Percentiles rank a stretch among this genome's conserved stretches.
Conservation (phyloP, 2,113 vertebrate genomes). For the Corydoras sp. region DNA sequence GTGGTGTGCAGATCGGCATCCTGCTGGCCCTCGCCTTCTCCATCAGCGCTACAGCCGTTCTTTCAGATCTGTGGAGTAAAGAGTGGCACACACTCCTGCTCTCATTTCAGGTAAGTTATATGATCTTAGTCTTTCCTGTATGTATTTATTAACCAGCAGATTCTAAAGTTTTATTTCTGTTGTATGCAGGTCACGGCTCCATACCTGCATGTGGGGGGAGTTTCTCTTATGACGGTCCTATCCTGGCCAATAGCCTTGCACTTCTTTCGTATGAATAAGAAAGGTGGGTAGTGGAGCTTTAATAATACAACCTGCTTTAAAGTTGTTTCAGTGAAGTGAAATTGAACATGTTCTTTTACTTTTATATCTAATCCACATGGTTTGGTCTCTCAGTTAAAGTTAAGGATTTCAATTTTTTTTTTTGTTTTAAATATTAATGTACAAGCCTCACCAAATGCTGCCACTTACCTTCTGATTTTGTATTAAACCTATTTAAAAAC, state of each 20-base stretch:
- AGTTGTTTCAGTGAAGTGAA: no score
- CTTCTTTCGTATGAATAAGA: slow-evolving; percentile 75
- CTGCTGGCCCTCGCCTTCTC: slow-evolving; percentile 67
- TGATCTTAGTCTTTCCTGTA: not conserved
- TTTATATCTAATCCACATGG: no score
- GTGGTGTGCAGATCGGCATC: slow-evolving; percentile 63
- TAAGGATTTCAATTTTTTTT: no score
- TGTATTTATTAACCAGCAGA: no score
- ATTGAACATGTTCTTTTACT: no score
- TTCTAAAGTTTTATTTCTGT: not conserved
- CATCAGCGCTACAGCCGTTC: slow-evolving; percentile 57
- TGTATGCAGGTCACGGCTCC: slow-evolving; percentile 71
- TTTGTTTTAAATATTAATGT: no score
- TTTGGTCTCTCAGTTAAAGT: no score
- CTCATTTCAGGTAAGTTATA: slow-evolving; percentile 72
- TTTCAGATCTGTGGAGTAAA: slow-evolving; percentile 71
- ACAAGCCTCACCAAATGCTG: no score
- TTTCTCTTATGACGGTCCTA: slow-evolving; percentile 69
- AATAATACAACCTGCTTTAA: not conserved
- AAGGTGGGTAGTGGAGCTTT: slow-evolving; percentile 54
- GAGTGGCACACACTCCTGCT: slow-evolving; percentile 75
- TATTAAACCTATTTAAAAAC: no score
- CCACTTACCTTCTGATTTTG: no score
- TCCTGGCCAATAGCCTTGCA: slow-evolving; percentile 80
- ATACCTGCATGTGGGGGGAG: slow-evolving; percentile 75